Evolutionary conservation across 2,888 invertebrate species (phyloP).

Genomic region (Nemurella pictetii): DNA sequence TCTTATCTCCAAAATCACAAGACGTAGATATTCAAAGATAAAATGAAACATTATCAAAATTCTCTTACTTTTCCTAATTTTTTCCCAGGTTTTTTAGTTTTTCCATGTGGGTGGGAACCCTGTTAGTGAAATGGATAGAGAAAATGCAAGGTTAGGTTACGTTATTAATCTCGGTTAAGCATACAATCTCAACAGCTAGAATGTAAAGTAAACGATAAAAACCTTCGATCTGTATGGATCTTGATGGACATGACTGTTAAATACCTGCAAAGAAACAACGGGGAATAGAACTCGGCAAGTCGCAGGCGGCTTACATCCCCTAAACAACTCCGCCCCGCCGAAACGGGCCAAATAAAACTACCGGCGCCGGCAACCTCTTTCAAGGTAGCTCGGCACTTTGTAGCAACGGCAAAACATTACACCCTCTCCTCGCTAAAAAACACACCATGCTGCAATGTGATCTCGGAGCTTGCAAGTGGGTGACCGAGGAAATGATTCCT

Average conservation of each 20-base stretch:
- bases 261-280: slow-evolving; percentile 67
- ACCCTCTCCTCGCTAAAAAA: not conserved
- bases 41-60: slow-evolving; percentile 30
- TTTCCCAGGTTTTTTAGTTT: slow-evolving; percentile 33
- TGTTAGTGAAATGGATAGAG: slow-evolving; percentile 25
- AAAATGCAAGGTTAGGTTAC: slow-evolving; percentile 30
- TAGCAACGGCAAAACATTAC: not conserved
- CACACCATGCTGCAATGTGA: not conserved
- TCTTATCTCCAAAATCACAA: slow-evolving; percentile 22
- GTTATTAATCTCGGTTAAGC: slow-evolving; percentile 25
- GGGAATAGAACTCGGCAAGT: slow-evolving; percentile 1
- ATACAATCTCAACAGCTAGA: slow-evolving; percentile 35
- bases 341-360: not conserved
- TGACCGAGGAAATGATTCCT: not conserved
- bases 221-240: slow-evolving; percentile 92
- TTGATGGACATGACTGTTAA: slow-evolving; percentile 93
- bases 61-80: slow-evolving; percentile 32
- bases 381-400: not conserved
- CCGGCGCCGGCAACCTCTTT: not conserved
- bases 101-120: slow-evolving; percentile 32
- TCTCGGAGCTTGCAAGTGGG: not conserved
- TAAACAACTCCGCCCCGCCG: not conserved
- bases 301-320: not conserved
- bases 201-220: slow-evolving; percentile 59
- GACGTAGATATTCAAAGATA: slow-evolving; percentile 3